Conservation (phyloP, 2,113 vertebrate species). For the Danionella cerebrum region DNA sequence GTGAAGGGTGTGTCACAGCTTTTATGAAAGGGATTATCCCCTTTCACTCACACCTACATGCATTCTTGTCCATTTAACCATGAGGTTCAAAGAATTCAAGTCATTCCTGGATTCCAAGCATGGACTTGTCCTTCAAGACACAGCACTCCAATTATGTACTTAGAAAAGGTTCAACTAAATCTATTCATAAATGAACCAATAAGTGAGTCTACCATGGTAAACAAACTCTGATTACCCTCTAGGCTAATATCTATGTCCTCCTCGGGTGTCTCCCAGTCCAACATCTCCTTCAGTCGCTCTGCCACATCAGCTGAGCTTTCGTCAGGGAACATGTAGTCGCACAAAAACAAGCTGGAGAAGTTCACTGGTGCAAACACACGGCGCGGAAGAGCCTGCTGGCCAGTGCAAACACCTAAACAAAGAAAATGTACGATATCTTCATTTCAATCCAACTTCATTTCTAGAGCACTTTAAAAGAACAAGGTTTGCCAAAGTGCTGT, state of each 20-base stretch:
- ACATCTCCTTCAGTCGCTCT: conserved; percentile 63
- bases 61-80: conserved; percentile 1
- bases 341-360: conserved; percentile 49
- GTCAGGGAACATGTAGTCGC: conserved; percentile 66
- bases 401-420: conserved; percentile 21
- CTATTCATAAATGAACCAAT: too few relatives aligned
- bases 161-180: too few relatives aligned
- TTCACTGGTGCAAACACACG: conserved; percentile 56
- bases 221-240: conserved; percentile 36
- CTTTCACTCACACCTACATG: not conserved
- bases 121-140: not conserved
- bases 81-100: not conserved
- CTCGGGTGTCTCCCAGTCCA: conserved; percentile 48
- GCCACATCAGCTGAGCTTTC: conserved; percentile 53
- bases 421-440: too few relatives aligned
- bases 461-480: too few relatives aligned
- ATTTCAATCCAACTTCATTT: too few relatives aligned
- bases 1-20: not conserved
- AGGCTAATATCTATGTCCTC: conserved; percentile 51
- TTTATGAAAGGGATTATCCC: not conserved
- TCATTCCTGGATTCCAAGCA: not conserved
- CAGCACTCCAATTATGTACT: not conserved
- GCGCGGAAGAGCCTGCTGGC: conserved; percentile 44
- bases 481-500: too few relatives aligned
- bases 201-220: too few relatives aligned